Evolutionary conservation across 2,797 vertebrate species (phyloP), one percentile per base, ranked within the genome.

Genomic region (Peromyscus aztecus): DNA sequence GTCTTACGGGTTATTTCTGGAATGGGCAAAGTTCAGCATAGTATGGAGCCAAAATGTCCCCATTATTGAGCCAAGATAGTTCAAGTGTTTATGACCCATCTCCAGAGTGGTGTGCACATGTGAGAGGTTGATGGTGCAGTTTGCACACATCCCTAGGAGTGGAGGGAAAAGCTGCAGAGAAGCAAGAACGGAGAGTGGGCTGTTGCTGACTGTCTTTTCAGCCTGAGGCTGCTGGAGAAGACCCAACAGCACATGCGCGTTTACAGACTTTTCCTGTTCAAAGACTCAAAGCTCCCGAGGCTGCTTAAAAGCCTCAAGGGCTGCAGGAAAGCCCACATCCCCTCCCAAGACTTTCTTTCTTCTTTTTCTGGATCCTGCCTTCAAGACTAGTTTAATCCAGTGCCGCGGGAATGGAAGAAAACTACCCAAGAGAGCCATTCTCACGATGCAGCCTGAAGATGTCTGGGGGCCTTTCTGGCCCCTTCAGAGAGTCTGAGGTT

Each of bases 1-100:
- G 94, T 94, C 96, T 96, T 94, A 71, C 0, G 27, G 91, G 97
- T 97, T 98, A 94, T 98, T 98, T 98, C 96, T 98, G 97, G 97
- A 97, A 96, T 96, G 95, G 95, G 90, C 97, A 95, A 96, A 97
- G 95, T 98, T 98, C 96, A 97, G 91, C 90, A 89, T 31, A 96
- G 93, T 85, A 93, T 97, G 95, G 96, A 98, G 98, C 96, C 96
- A 97, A 92, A 96, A 94, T 90, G 94, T 96, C 96, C 92, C 93
- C 63, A 49, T 96, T 83, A 95, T 69, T n/a, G 93, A 96, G 96
- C 84, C 96, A 96, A 81, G 90, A 24, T 29, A 92, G 95, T 91
- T 95, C 92, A 75, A 82, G 85, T 81, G 95, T 98, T 96, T 95
- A 93, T 63, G 94, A 91, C 91, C 96, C 87, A 67, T 95, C 94